Conservation (phyloP, 2,113 vertebrate genomes). For the Hoplias malabaricus region DNA sequence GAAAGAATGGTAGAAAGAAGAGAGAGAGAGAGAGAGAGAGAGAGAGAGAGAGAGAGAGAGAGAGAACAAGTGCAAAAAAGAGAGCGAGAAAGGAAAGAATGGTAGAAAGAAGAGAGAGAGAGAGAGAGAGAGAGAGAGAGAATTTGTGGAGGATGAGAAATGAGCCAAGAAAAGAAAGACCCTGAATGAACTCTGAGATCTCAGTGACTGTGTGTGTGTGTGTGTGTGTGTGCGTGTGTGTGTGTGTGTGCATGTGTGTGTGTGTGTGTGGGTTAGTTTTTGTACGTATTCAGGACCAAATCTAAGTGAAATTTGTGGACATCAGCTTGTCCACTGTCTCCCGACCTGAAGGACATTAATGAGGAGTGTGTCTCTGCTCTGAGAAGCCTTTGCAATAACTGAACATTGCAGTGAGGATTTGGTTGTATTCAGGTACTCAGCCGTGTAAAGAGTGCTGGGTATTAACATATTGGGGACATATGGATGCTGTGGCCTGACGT, state of each 20-base stretch:
- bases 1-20: conserved; percentile 34
- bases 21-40: conserved; percentile 32
- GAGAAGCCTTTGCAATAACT: too few species aligned
- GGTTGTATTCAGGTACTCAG: too few species aligned
- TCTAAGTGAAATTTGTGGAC: too few species aligned
- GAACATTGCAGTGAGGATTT: too few species aligned
- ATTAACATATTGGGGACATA: too few species aligned
- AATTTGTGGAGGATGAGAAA: conserved; percentile 5
- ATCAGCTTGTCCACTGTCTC: too few species aligned
- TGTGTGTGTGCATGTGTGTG: conserved; percentile 40
- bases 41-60: conserved; percentile 4
- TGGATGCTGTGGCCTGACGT: too few species aligned
- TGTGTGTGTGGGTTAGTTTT: not conserved
- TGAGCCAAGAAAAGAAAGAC: conserved; percentile 17
- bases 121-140: conserved; percentile 32
- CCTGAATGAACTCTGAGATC: conserved; percentile 19
- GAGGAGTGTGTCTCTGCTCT: too few species aligned
- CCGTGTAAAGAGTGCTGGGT: too few species aligned
- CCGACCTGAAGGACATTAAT: too few species aligned
- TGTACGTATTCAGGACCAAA: not conserved
- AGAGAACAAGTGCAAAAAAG: conserved; percentile 42
- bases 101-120: conserved; percentile 32
- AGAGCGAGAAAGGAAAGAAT: not conserved
- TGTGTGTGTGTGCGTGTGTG: not conserved
- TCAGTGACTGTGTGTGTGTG: conserved; percentile 43